phyloP scores from a whole-genome alignment of 2,113 vertebrate genomes.

The Neopipo cinnamomea region DNA sequence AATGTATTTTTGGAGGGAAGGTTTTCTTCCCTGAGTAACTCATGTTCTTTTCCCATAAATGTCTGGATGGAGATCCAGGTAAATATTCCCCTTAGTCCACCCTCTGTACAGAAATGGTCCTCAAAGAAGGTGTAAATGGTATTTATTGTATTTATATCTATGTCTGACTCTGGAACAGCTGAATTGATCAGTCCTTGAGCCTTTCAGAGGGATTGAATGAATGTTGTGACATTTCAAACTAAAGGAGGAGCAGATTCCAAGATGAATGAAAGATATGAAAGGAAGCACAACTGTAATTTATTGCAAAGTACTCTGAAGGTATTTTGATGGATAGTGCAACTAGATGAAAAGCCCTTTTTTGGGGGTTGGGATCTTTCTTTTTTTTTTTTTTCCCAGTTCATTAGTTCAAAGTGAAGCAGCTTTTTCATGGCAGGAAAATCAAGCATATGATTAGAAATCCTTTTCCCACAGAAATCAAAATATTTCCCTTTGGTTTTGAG shows the following conservation, averaged over 20 bases:
- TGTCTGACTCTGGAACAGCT: background rate
- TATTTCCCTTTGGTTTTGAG: background rate
- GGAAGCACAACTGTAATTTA: slow-evolving; percentile 24
- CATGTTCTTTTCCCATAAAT: fast-evolving
- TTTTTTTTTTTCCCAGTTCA: background rate
- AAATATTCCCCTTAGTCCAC: background rate
- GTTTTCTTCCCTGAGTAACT: background rate
- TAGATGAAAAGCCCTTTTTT: slow-evolving; percentile 25
- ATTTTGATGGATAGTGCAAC: slow-evolving; percentile 33
- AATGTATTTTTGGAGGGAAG: background rate
- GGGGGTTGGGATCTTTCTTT: background rate
- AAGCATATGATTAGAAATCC: background rate
- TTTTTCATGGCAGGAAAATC: background rate
- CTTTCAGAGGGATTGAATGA: background rate
- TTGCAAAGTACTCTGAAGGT: background rate
- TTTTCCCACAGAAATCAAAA: background rate
- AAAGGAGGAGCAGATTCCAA: background rate
- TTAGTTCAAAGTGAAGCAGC: background rate
- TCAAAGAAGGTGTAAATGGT: background rate
- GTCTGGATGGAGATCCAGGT: background rate
- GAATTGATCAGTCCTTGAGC: background rate
- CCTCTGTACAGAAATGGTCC: background rate
- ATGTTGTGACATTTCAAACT: background rate
- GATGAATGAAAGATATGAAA: slow-evolving; percentile 12
- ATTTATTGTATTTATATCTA: fast-evolving